Evolutionary conservation across 1,140 invertebrate species (phyloP), one percentile per base, ranked within the genome.

Genomic region (Oscheius sp.): DNA sequence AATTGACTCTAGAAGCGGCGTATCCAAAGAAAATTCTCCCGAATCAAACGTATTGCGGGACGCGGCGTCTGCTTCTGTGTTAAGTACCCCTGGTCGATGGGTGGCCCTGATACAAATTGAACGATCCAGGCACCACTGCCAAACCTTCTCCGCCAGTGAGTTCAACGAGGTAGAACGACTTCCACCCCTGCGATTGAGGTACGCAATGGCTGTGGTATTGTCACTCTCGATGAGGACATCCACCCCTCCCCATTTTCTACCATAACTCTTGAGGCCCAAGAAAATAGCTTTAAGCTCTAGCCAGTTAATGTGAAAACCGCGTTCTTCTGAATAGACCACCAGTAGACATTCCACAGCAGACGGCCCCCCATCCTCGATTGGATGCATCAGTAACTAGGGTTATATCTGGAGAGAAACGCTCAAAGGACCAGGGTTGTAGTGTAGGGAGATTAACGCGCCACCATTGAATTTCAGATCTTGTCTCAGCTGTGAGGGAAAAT

Each of bases 1-100:
- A n/a, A n/a, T n/a, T n/a, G n/a, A n/a, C n/a, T n/a, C 13, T 18
- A 18, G 55, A 26, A 18, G 15, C 0, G 13, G 15, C 55, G 23
- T 18, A 59, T 18, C 55, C 15, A 15, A 15, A 18, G 55, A 59
- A 59, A 18, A 59, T 26, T 0, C 55, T 59, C 15, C 55, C 26
- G 55, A 15, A 59, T 13, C 15, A 13, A 18, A 15, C n/a, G 55
- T 59, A 59, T 0, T 18, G n/a, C 55, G n/a, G 15, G 55, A 59
- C 28, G 15, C 55, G 15, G 13, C 28, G 63, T 68, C 65, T 26
- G 61, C 61, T 68, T 68, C 28, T 65, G 62, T 68, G 32, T 65
- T 66, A 7, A 68, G 26, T 68, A 61, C 32, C 18, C 34, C 63
- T 26, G 34, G 55, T 45, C 15, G 15, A 65, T 65, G 63, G 35